Base-by-base conservation (phyloP, 1,140 invertebrate species). In the Cheumatopsyche charites region DNA sequence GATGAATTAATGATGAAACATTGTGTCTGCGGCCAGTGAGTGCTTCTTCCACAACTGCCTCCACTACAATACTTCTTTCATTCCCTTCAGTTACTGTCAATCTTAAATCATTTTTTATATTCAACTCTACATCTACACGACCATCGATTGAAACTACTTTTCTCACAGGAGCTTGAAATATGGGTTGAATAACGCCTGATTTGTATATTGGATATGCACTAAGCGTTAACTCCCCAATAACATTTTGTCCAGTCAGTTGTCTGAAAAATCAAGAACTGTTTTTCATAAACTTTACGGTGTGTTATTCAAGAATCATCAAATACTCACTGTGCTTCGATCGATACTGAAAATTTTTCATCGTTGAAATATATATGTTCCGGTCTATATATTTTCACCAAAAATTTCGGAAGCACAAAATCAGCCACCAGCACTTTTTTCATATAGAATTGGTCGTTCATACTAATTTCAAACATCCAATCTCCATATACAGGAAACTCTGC, bases 351-450 rank as follows among this genome's bases (percentile, higher is more conserved):
- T 58, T 89, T 87, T 21, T 90, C 89, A 67, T 95, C 91, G 68
- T 90, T 90, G 78, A 94, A 92, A 0, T 92, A 90, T 0, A 92
- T 85, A 81, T 95, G 94, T 71, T 91, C 87, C 0, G 93, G 90
- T 0, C 93, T 87, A 62, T 93, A 88, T 21, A 97, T 87, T 0
- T 88, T 87, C 15, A 98, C 92, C 79, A 96, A 89, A 81, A 96
- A 98, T 77, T 97, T 96, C 0, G 96, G 96, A 36, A 96, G 82
- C 25, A 98, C 91, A 80, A 98, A 98, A 83, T 97, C 93, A 1
- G 94, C 93, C 12, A 97, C 92, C 78, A 91, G 86, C 71, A 97
- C 90, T 2, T 81, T 83, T 77, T 91, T 91, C 47, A 87, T 87
- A 76, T 90, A 92, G 0, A 82, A 88, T 80, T 92, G 89, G 71